Conservation (phyloP, 2,797 vertebrate species). For the Coregonus ussuriensis region DNA sequence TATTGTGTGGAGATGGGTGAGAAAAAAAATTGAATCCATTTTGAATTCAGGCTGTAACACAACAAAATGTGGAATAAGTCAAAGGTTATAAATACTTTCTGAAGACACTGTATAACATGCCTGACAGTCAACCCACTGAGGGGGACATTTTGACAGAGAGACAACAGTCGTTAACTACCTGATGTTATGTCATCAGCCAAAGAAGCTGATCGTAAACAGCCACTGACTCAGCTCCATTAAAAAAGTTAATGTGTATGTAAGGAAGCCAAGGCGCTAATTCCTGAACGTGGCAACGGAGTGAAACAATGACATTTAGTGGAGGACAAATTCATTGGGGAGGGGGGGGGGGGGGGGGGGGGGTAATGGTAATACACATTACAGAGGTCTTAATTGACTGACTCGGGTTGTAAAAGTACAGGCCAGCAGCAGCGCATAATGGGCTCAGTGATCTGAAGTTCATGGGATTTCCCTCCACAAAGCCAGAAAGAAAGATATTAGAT, state of each 20-base stretch:
- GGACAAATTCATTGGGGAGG: conserved; percentile 38
- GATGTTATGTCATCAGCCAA: neutral
- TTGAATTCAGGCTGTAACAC: too few species aligned
- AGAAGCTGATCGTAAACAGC: neutral
- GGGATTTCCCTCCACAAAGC: conserved; percentile 2
- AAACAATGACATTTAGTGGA: conserved; percentile 40
- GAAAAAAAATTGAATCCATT: too few species aligned
- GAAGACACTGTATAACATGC: too few species aligned
- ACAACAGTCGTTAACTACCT: neutral
- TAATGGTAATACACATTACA: conserved; percentile 7
- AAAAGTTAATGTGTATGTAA: neutral
- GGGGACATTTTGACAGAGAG: neutral
- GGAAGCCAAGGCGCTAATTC: neutral
- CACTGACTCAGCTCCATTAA: neutral
- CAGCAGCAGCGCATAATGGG: conserved; percentile 4
- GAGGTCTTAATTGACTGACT: neutral
- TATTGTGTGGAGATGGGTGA: too few species aligned
- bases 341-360: conserved; percentile 11
- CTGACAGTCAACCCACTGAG: neutral
- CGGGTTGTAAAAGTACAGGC: conserved; percentile 3
- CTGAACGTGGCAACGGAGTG: conserved; percentile 16
- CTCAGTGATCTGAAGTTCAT: conserved; percentile 19
- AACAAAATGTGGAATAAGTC: too few species aligned
- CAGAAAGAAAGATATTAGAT: conserved; percentile 8
- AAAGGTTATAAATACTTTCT: too few species aligned